Conservation (phyloP, 2,797 vertebrate genomes). For the Paguma larvata region DNA sequence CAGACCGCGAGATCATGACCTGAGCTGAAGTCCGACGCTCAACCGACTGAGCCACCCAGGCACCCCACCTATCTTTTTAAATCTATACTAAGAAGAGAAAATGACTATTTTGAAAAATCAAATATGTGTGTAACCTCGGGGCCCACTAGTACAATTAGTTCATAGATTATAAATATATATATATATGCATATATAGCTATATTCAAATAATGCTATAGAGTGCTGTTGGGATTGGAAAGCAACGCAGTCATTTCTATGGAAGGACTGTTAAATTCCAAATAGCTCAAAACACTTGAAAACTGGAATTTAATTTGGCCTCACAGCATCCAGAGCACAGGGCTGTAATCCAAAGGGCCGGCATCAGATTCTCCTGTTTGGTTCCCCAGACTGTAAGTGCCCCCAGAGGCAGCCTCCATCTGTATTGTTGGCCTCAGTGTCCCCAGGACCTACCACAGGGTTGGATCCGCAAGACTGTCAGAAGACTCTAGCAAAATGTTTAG, state of each 20-base stretch:
- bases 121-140: neutral
- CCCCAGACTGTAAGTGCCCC: neutral
- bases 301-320: neutral
- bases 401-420: neutral
- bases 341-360: neutral
- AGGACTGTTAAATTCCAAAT: neutral
- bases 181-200: neutral
- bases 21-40: too few species aligned
- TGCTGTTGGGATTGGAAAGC: neutral
- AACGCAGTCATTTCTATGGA: neutral
- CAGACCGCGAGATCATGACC: too few species aligned
- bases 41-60: too few species aligned
- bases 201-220: neutral
- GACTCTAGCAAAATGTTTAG: constrained; percentile 14
- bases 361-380: neutral
- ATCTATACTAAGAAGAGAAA: neutral
- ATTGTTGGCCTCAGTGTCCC: neutral
- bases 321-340: neutral
- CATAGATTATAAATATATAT: neutral
- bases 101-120: neutral
- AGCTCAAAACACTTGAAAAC: constrained; percentile 14
- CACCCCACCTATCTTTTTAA: neutral
- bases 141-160: neutral
- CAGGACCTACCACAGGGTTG: neutral
- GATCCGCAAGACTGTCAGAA: neutral